Evolutionary conservation across 2,797 vertebrate genomes (phyloP).

Genomic region (Meriones psammophilus): DNA sequence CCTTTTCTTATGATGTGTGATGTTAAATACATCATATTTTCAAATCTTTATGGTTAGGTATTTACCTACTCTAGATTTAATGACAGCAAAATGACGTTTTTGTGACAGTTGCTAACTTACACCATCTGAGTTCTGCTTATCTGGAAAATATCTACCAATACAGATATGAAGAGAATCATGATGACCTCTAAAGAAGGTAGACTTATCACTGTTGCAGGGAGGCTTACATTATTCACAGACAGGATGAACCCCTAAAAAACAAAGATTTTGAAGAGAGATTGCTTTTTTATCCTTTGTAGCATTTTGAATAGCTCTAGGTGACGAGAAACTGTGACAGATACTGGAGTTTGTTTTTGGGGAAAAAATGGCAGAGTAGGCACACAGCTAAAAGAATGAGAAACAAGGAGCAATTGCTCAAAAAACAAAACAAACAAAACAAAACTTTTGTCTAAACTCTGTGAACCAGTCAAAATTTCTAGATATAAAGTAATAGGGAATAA

Average conservation of each 20-base stretch:
- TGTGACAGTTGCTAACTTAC: not conserved
- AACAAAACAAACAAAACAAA: not conserved
- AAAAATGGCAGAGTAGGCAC: not conserved
- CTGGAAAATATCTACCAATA: not conserved
- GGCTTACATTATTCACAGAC: not conserved
- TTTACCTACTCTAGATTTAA: not conserved
- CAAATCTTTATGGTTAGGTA: not conserved
- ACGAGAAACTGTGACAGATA: not conserved
- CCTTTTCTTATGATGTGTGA: not conserved
- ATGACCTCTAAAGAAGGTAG: not conserved
- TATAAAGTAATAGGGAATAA: not conserved
- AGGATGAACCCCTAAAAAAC: not conserved
- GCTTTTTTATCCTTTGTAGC: not conserved
- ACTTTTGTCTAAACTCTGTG: slow-evolving; percentile 23
- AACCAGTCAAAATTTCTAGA: not conserved
- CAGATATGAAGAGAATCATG: not conserved
- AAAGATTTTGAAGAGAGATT: not conserved
- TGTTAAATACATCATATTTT: not conserved
- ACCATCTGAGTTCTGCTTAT: not conserved
- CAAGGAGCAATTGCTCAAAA: not conserved
- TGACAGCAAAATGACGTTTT: not conserved
- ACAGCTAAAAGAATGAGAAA: slow-evolving; percentile 27
- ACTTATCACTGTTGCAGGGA: not conserved
- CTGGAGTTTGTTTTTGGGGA: slow-evolving; percentile 24
- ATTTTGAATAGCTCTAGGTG: not conserved